Evolutionary conservation across 1,140 invertebrate species (phyloP), one percentile per base, ranked within the genome.

Genomic region (Drosophila ficusphila): DNA sequence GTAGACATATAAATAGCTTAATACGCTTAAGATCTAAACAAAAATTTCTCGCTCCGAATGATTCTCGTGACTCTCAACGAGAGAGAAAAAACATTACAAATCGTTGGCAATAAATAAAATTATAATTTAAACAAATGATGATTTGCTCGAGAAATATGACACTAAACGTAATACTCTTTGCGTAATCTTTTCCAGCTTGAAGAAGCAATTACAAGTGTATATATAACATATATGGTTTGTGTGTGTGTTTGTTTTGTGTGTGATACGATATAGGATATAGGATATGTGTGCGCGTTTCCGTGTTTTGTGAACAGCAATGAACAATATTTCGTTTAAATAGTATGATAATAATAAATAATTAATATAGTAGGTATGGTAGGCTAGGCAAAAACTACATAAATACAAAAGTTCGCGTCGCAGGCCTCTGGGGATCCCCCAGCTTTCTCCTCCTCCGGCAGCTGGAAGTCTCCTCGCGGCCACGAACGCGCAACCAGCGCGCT

Each of bases 391-490:
- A 82, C 79, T 82, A 72, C 69, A 72, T 73, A 83, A 83, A 83
- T 83, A 83, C 79, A 83, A 70, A 83, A 44, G 58, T 47, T 65
- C 39, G 54, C 60, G 47, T 61, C 60, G 60, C 27, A 54, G 42
- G 38, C 38, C 14, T 7, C 25, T 21, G 56, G 16, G 39, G n/a
- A 34, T 27, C 31, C 9, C 33, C 14, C 53, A 46, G 76, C 76
- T 90, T 90, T 91, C 90, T 91, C 71, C 90, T 69, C 18, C 90
- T 83, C 47, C 90, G 72, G 34, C 90, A 91, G 62, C 90, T 91
- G 72, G 90, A 91, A 68, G 90, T 91, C 88, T 91, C 90, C 82
- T 91, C 90, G 65, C 90, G 83, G 78, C 90, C 90, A 44, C 89
- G 83, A 49, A 91, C 72, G 70, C 89, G 75, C 73, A 89, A 48